Evolutionary conservation across 2,888 invertebrate genomes (phyloP).

Genomic region (Tromatobia lineatoria): DNA sequence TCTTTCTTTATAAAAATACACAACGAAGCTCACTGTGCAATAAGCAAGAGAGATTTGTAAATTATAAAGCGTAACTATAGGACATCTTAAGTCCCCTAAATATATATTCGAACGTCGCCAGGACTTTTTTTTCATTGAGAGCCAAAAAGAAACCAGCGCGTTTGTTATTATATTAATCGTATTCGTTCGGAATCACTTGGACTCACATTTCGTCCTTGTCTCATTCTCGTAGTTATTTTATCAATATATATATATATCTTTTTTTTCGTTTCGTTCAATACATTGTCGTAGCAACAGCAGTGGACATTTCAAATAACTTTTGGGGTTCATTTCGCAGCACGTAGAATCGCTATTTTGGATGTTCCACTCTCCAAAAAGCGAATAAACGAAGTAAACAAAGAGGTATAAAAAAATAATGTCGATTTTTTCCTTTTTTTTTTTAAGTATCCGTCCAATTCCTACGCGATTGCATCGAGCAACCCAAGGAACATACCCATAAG

Average conservation of each 20-base stretch:
- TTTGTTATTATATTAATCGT: conserved; percentile 63
- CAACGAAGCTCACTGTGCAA: conserved; percentile 83
- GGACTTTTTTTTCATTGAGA: conserved; percentile 67
- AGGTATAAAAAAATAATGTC: conserved; percentile 55
- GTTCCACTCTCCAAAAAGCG: conserved; percentile 57
- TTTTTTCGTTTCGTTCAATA: conserved; percentile 56
- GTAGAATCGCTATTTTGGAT: conserved; percentile 55
- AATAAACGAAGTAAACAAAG: conserved; percentile 21
- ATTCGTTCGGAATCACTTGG: conserved; percentile 66
- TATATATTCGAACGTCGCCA: conserved; percentile 71
- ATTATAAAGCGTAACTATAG: conserved; percentile 79
- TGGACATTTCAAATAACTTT: conserved; percentile 44
- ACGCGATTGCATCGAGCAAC: conserved; percentile 61
- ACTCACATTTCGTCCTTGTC: conserved; percentile 59
- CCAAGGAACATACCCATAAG: conserved; percentile 52
- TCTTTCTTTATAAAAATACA: conserved; percentile 84
- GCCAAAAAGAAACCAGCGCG: conserved; percentile 71
- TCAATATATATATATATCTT: conserved; percentile 47
- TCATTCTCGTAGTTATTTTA: conserved; percentile 38
- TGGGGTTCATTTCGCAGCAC: conserved; percentile 16
- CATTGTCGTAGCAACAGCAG: conserved; percentile 57
- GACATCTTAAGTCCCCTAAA: conserved; percentile 67
- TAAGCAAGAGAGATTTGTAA: conserved; percentile 79
- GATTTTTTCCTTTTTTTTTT: neutral
- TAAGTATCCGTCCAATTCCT: conserved; percentile 33